phyloP scores from a whole-genome alignment of 1,140 invertebrate genomes.

The Cecropterus lyciades region DNA sequence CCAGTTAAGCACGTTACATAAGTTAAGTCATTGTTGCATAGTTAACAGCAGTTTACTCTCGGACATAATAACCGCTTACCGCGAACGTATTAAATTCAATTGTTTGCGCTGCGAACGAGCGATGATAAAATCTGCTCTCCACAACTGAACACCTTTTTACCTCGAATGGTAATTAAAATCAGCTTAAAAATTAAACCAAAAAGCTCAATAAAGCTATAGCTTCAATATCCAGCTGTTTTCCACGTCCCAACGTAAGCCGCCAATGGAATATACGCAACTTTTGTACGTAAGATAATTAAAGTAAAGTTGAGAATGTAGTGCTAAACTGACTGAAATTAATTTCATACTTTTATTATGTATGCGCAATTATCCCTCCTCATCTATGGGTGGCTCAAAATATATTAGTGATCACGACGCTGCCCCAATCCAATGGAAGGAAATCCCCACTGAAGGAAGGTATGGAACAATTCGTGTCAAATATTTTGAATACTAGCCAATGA shows the following conservation, averaged over 20 bases:
- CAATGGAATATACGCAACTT: conserved; percentile 6
- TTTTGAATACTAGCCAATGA: too few species aligned
- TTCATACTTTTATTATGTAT: too few species aligned
- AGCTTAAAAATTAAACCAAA: conserved; percentile 35
- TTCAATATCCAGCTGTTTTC: conserved; percentile 7
- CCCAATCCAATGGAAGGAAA: too few species aligned
- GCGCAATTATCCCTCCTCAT: too few species aligned
- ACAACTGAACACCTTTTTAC: conserved; percentile 23
- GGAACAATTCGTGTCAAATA: too few species aligned
- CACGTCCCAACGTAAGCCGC: not conserved
- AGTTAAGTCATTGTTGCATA: not conserved
- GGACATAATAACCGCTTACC: conserved; percentile 14
- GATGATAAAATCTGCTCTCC: conserved; percentile 13
- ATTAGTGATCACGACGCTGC: too few species aligned
- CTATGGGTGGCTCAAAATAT: too few species aligned
- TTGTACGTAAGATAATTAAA: too few species aligned
- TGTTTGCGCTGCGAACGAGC: conserved; percentile 8
- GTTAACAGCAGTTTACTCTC: conserved; percentile 4
- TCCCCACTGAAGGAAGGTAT: too few species aligned
- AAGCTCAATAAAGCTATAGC: conserved; percentile 28
- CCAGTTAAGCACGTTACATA: too few species aligned
- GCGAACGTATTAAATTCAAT: conserved; percentile 3
- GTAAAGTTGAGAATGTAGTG: too few species aligned
- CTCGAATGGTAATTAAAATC: conserved; percentile 32
- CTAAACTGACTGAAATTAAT: too few species aligned